These are phyloP conservation scores for Troides aeacus DNA, from an alignment of 2,888 invertebrate genomes.

Conservation along the genomic window DNA sequence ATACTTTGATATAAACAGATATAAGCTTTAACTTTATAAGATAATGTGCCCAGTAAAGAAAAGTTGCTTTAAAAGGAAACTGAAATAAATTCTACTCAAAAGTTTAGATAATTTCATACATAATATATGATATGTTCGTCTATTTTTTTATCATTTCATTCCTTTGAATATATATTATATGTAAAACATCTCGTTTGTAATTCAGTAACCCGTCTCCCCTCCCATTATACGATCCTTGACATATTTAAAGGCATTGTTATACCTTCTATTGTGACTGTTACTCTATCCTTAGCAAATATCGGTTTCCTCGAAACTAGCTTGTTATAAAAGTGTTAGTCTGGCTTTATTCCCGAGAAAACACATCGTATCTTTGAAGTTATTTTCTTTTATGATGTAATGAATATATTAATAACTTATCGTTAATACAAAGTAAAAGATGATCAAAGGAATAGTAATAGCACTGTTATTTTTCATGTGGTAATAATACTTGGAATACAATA, in stretches of 20 bases:
- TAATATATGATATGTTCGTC: too few species aligned
- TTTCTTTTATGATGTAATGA: neutral
- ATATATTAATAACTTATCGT: neutral
- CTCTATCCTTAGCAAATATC: conserved; percentile 5
- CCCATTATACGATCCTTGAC: conserved; percentile 8
- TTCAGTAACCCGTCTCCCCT: neutral
- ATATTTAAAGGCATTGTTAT: conserved; percentile 10
- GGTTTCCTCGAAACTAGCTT: neutral
- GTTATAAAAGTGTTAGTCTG: neutral
- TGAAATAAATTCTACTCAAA: too few species aligned
- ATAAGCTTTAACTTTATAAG: too few species aligned
- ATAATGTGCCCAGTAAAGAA: too few species aligned
- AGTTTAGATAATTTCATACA: too few species aligned
- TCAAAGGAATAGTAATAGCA: too few species aligned
- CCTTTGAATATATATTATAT: neutral
- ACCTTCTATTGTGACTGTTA: conserved; percentile 4
- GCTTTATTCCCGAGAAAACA: conserved; percentile 4
- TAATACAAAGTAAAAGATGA: too few species aligned
- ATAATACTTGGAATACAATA: too few species aligned
- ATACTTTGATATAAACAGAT: too few species aligned
- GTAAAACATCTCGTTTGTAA: neutral
- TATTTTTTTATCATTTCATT: too few species aligned
- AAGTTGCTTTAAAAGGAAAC: too few species aligned
- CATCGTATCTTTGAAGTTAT: neutral
- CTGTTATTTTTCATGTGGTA: too few species aligned